Base-by-base conservation (phyloP, 2,888 invertebrate genomes). In the Tribolium freemani region DNA sequence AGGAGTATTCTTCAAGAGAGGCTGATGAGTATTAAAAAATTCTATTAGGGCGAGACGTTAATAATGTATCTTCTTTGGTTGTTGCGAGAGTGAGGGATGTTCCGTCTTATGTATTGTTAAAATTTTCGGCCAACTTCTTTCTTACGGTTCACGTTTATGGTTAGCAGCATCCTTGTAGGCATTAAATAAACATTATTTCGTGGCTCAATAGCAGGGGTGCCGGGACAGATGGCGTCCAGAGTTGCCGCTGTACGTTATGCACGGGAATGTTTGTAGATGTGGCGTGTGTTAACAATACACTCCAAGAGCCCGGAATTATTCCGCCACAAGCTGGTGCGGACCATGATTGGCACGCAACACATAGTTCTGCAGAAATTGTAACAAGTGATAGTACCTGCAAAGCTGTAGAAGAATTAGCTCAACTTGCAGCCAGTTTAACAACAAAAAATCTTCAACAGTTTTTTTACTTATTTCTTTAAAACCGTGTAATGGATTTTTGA, bases 111-210 rank as follows among this genome's bases (percentile, higher is more conserved):
- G 69, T 60, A 69, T 69, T 69, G 58, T 69, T 69, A 69, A 69
- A 69, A 69, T 60, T 69, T 69, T 53, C 53, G 44, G 53, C 53
- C 58, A 31, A 60, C 60, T 63, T 56, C 63, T 48, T 70, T 63
- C 54, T 44, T 61, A 54, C 61, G 61, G 54, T 56, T 69, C 51
- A 56, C 46, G 44, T 70, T 70, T 70, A 70, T 46, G 63, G 63
- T 53, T 54, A 50, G 61, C 50, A 68, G 58, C 68, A 68, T 68
- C 69, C 61, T 60, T 45, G 69, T 38, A 21, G 48, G 20, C 63
- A 70, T 70, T 70, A 70, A 70, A 70, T 70, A 70, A 70, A 70
- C 69, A 70, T 70, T 69, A 58, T 69, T 58, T 58, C 68, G 68
- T 68, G 58, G 26, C 58, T 56, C 46, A 31, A 48, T 67, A 16